These are phyloP conservation scores for Zosterops hypoxanthus DNA, from an alignment of 2,113 vertebrate genomes.

Conservation along the genomic window DNA sequence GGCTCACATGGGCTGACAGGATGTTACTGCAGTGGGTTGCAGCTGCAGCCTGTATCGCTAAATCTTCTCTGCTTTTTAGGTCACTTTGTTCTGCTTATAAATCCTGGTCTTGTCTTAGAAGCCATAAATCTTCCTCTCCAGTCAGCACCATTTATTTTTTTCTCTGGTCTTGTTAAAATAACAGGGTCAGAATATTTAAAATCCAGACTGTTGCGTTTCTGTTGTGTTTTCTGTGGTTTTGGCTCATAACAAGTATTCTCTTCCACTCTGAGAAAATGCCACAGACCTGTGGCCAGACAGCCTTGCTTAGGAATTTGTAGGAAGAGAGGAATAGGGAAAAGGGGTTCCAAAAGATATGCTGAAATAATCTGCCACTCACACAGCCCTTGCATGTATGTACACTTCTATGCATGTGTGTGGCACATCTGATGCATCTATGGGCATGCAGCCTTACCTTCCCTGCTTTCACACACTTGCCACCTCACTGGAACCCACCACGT, in stretches of 20 bases:
- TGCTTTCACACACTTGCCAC: neutral
- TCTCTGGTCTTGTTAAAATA: constrained; percentile 36
- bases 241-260: neutral
- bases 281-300: neutral
- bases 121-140: constrained; percentile 54
- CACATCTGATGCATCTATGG: rapidly evolving
- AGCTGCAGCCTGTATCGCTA: neutral
- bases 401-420: neutral
- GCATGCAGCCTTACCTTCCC: neutral
- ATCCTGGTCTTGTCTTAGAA: constrained; percentile 26
- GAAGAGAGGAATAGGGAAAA: neutral
- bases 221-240: constrained; percentile 30
- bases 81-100: constrained; percentile 52
- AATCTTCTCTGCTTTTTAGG: constrained; percentile 54
- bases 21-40: neutral
- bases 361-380: neutral
- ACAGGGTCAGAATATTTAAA: constrained; percentile 54
- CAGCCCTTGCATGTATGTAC: rapidly evolving
- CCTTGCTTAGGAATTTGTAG: neutral
- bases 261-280: neutral
- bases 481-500: neutral
- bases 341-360: neutral
- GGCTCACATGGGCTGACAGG: neutral
- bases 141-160: constrained; percentile 39
- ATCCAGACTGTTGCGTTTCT: constrained; percentile 7